phyloP scores from a whole-genome alignment of 1,140 invertebrate species.

The Nymphalis io region DNA sequence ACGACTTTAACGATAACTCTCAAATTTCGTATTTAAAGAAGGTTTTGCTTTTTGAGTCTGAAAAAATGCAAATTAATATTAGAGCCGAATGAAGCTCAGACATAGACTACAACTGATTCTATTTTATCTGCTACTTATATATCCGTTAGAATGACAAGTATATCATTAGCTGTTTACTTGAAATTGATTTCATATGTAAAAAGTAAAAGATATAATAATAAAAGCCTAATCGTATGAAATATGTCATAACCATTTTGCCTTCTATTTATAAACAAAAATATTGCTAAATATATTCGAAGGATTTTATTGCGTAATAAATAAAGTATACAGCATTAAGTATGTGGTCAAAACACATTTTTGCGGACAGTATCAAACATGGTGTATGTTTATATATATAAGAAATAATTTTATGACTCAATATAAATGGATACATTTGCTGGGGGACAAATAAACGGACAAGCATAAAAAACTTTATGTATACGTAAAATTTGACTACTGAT shows the following conservation, averaged over 20 bases:
- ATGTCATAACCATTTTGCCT: not conserved
- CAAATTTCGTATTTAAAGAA: too few species aligned
- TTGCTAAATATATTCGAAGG: not conserved
- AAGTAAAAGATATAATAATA: too few species aligned
- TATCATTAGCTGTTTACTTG: too few species aligned
- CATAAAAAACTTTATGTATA: not conserved
- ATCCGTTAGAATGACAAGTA: too few species aligned
- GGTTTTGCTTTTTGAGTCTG: too few species aligned
- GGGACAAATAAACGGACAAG: not conserved
- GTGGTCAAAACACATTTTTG: slow-evolving; percentile 10
- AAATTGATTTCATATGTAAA: too few species aligned
- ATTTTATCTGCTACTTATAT: too few species aligned
- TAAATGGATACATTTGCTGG: slow-evolving; percentile 1
- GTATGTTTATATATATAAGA: not conserved
- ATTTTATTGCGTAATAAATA: not conserved
- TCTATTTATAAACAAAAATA: not conserved
- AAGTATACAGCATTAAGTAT: not conserved
- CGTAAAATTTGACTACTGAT: not conserved
- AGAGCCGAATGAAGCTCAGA: too few species aligned
- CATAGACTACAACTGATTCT: too few species aligned
- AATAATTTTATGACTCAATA: slow-evolving; percentile 5
- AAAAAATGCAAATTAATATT: too few species aligned
- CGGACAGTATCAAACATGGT: not conserved
- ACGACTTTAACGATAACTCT: too few species aligned
- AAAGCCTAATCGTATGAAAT: too few species aligned